Conservation (phyloP, 2,797 vertebrate species). For the Acrocephalus scirpaceus region DNA sequence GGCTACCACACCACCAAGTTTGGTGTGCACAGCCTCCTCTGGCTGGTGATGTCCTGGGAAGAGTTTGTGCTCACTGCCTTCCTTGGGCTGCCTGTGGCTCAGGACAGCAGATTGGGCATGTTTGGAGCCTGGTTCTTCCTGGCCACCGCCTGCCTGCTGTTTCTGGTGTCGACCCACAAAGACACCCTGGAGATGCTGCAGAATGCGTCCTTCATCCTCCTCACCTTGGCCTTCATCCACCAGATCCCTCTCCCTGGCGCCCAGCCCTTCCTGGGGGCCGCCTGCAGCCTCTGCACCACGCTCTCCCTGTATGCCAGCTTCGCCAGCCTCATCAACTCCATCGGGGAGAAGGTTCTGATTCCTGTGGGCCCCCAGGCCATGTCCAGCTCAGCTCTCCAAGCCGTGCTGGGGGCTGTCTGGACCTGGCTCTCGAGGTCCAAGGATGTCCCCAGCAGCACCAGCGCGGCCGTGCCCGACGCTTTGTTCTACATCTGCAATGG, state of each 20-base stretch:
- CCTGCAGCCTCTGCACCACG: slow-evolving; percentile 79
- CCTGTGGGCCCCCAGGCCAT: slow-evolving; percentile 81
- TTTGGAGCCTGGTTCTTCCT: slow-evolving; percentile 90
- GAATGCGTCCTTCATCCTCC: slow-evolving; percentile 81
- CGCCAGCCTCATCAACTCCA: slow-evolving; percentile 86
- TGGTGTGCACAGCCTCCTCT: slow-evolving; percentile 83
- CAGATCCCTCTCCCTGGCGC: slow-evolving; percentile 79
- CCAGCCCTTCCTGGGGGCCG: slow-evolving; percentile 82
- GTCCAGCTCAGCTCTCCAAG: slow-evolving; percentile 74
- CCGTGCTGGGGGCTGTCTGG: slow-evolving; percentile 20
- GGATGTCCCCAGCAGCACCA: not conserved
- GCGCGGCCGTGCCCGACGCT: slow-evolving; percentile 76
- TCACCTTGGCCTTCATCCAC: slow-evolving; percentile 80
- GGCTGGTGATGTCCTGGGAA: slow-evolving; percentile 89
- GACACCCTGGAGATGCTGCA: slow-evolving; percentile 84
- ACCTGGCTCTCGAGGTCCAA: not conserved
- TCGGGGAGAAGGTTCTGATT: slow-evolving; percentile 87
- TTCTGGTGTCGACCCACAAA: slow-evolving; percentile 80
- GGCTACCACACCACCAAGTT: slow-evolving; percentile 87
- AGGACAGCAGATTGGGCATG: slow-evolving; percentile 75
- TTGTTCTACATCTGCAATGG: slow-evolving; percentile 88
- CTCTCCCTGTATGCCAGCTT: slow-evolving; percentile 84
- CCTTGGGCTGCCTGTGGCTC: not conserved
- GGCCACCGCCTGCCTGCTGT: slow-evolving; percentile 76
- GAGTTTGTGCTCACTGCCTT: slow-evolving; percentile 80